These are phyloP conservation scores for Clarias pachynema DNA, from an alignment of 2,797 vertebrate genomes.

Conservation along the genomic window DNA sequence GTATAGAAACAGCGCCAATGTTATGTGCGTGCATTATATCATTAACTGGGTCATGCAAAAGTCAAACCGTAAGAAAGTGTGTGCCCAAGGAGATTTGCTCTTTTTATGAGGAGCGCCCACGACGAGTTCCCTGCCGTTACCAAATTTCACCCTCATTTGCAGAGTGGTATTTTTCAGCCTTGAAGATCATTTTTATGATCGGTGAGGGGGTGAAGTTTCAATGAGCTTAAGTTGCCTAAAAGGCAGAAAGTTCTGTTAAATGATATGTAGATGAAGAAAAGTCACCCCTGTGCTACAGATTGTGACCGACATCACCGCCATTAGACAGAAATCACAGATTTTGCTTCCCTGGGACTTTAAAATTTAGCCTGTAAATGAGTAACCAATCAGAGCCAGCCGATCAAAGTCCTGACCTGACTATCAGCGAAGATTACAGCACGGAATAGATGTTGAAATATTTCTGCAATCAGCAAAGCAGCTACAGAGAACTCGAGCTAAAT, in stretches of 20 bases:
- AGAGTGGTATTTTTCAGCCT: not conserved
- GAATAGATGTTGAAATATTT: not conserved
- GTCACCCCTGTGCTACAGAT: not conserved
- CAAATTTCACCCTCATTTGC: not conserved
- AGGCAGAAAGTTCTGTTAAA: not conserved
- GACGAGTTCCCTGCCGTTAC: not conserved
- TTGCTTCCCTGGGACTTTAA: not conserved
- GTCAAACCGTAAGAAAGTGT: not conserved
- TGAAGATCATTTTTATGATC: not conserved
- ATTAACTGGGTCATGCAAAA: not conserved
- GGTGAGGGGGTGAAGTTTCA: not conserved
- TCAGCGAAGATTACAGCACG: not conserved
- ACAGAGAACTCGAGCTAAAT: not conserved
- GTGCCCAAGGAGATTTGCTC: not conserved
- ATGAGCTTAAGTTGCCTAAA: not conserved
- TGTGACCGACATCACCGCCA: not conserved
- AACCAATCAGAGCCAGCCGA: constrained; percentile 1
- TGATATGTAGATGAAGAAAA: not conserved
- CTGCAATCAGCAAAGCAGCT: constrained; percentile 1
- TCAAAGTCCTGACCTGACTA: not conserved
- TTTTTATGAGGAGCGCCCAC: not conserved
- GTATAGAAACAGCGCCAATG: too few species aligned
- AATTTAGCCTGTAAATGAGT: not conserved
- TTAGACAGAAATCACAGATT: constrained; percentile 21
- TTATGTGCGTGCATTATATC: not conserved